These are phyloP conservation scores for Creontiades dilutus DNA, from an alignment of 2,888 invertebrate genomes.

Conservation along the genomic window DNA sequence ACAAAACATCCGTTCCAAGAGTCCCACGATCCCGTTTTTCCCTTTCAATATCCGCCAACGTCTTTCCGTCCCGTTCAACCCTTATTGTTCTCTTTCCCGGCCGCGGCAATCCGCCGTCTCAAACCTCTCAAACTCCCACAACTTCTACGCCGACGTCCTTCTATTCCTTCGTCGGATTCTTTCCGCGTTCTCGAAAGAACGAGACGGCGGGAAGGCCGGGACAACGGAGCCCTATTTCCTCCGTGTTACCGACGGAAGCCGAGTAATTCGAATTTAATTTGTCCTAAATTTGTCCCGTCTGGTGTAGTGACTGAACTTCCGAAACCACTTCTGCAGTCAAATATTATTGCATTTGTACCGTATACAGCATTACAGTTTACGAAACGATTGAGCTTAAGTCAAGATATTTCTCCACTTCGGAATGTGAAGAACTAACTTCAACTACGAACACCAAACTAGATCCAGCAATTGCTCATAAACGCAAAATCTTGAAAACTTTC, in stretches of 20 bases:
- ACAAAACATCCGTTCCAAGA: not conserved
- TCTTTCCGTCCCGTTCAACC: not conserved
- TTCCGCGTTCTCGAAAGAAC: not conserved
- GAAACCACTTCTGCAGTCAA: no score
- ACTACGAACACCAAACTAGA: no score
- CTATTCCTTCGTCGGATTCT: not conserved
- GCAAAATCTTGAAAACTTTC: no score
- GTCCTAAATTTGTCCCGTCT: no score
- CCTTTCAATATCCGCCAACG: not conserved
- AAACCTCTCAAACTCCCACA: not conserved
- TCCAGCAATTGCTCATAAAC: no score
- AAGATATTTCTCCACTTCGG: no score
- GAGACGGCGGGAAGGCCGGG: not conserved
- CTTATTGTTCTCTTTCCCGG: constrained; percentile 13
- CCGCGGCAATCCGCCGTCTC: not conserved
- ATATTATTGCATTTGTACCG: no score
- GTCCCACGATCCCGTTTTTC: constrained; percentile 9
- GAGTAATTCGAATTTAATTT: not conserved
- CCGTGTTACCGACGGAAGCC: not conserved
- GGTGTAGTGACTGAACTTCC: not conserved
- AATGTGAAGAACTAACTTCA: no score
- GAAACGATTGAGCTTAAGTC: no score
- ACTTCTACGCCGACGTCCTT: not conserved
- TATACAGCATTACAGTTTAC: no score
- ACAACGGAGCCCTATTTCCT: not conserved